Evolutionary conservation across 2,113 vertebrate species (phyloP).

Genomic region (Ranitomeya variabilis): DNA sequence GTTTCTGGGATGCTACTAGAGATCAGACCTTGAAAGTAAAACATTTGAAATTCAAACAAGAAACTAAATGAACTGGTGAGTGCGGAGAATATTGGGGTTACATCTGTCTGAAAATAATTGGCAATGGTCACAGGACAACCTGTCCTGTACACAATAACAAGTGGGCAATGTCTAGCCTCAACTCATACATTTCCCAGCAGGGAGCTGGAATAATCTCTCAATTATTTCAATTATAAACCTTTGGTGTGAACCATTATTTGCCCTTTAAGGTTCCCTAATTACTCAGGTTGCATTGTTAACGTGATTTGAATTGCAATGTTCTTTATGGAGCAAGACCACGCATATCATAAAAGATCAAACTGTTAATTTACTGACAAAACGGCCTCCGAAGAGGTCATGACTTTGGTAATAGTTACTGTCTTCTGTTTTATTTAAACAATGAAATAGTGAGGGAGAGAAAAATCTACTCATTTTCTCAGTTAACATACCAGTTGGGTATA

Average conservation of each 20-base stretch:
- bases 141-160: conserved; percentile 23
- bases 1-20: neutral
- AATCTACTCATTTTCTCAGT: conserved; percentile 28
- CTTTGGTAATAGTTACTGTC: conserved; percentile 28
- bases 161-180: conserved; percentile 37
- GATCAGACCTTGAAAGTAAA: conserved; percentile 29
- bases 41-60: conserved; percentile 23
- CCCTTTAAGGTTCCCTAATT: conserved; percentile 43
- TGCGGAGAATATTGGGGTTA: neutral
- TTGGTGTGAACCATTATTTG: conserved; percentile 24
- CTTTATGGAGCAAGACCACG: conserved; percentile 43
- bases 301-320: conserved; percentile 37
- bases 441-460: conserved; percentile 1
- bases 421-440: conserved; percentile 26
- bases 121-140: neutral
- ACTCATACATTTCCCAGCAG: conserved; percentile 37
- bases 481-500: conserved; percentile 1
- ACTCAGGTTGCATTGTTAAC: conserved; percentile 49
- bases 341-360: conserved; percentile 48
- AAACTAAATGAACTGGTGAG: neutral
- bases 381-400: conserved; percentile 38
- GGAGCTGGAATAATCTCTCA: conserved; percentile 28
- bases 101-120: conserved; percentile 42
- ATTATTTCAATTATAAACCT: conserved; percentile 21
- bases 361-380: conserved; percentile 48